phyloP scores from a whole-genome alignment of 2,888 invertebrate species.

The Iselma pallidipennis region DNA sequence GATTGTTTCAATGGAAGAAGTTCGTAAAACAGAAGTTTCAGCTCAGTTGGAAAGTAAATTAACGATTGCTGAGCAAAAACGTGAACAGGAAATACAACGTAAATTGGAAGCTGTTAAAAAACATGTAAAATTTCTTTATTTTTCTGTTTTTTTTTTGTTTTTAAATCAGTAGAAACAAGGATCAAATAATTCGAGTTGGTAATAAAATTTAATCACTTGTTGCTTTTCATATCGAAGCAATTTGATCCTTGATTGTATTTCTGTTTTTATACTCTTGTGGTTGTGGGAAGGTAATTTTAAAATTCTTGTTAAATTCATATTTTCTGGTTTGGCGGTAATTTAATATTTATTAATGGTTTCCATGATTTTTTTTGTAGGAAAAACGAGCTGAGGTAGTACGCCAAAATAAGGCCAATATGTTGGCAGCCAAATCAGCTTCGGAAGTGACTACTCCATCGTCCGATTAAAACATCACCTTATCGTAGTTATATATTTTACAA shows the following conservation, averaged over 20 bases:
- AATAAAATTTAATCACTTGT: not conserved
- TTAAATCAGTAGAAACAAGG: not conserved
- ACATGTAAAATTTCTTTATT: slow-evolving; percentile 68
- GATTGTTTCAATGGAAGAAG: slow-evolving; percentile 42
- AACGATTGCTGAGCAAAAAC: slow-evolving; percentile 79
- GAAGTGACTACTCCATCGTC: slow-evolving; percentile 66
- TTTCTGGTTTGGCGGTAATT: not conserved
- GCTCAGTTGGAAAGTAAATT: slow-evolving; percentile 70
- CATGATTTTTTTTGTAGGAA: slow-evolving; percentile 68
- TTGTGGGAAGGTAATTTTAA: not conserved
- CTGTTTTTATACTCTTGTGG: not conserved
- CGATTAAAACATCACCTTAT: slow-evolving; percentile 56
- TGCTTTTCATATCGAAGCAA: too few species aligned
- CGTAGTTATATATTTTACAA: slow-evolving; percentile 31
- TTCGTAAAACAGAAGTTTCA: slow-evolving; percentile 41
- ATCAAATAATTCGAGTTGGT: not conserved
- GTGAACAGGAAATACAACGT: slow-evolving; percentile 83
- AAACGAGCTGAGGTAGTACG: slow-evolving; percentile 89
- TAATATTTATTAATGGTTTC: slow-evolving; percentile 4
- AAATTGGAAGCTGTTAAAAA: slow-evolving; percentile 83
- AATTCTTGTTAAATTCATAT: not conserved
- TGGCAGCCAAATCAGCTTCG: slow-evolving; percentile 53
- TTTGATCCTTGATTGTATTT: not conserved
- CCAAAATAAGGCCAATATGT: slow-evolving; percentile 80
- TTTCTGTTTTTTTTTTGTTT: slow-evolving; percentile 2